Base-by-base conservation (phyloP, 2,888 invertebrate species). In the Ditula angustiorana region DNA sequence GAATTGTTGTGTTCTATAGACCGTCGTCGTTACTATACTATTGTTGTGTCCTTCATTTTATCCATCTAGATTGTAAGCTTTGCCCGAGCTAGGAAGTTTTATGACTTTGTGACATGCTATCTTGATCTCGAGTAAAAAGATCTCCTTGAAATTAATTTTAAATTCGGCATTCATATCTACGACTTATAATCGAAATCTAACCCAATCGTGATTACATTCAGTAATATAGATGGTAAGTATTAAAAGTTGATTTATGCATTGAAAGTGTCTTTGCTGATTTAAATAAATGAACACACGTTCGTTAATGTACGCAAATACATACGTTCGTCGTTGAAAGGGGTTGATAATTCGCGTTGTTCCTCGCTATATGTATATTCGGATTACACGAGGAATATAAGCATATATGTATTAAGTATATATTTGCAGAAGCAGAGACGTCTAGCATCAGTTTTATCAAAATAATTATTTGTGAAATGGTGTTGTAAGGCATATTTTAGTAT, bases 191-290 rank as follows among this genome's bases (percentile, higher is more conserved):
- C 47, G 47, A 55, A 55, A 26, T 26, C 26, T n/a, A 33, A 33
- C 46, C 33, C 26, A 50, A 50, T 47, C 57, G 23, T 50, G 30
- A 57, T 50, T 46, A 33, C 56, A 44, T 53, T 28, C 28, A 64
- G 58, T 58, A 53, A 64, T 58, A 59, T 59, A 59, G 58, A 64
- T 64, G 46, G 53, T 37, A 37, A 30, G 11, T 5, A 24, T 64
- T 64, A 47, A 21, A 46, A 35, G 59, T 64, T 52, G 52, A 64
- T 64, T 33, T 64, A 64, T 58, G 44, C 63, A 58, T 58, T 23
- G 58, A 64, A 64, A 64, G 46, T 64, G 58, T 59, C 57, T 41
- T 50, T 53, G 21, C 8, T 53, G 10, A 59, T 41, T 49, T 59
- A 44, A 56, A 57, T 57, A 41, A 47, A 55, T 26, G 35, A 52